Evolutionary conservation across 2,888 invertebrate genomes (phyloP).

Genomic region (Formica aserva): DNA sequence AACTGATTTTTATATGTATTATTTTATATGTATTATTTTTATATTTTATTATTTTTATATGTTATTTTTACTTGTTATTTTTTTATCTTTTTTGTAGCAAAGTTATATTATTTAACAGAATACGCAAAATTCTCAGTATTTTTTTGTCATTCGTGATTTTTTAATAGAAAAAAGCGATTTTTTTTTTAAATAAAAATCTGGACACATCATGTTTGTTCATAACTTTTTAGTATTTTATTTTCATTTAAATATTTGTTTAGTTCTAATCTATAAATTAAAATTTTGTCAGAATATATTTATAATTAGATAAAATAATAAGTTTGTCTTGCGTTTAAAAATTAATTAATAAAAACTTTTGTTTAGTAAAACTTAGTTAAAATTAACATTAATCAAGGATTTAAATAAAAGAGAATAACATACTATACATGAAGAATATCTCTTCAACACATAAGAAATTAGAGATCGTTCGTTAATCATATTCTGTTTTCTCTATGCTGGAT

Average conservation of each 20-base stretch:
- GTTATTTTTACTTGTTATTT: not conserved
- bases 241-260: not conserved
- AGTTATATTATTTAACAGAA: not conserved
- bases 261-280: not conserved
- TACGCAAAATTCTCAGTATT: not conserved
- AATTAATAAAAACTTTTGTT: not conserved
- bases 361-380: not conserved
- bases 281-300: not conserved
- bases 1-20: not conserved
- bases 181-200: not conserved
- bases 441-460: not conserved
- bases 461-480: not conserved
- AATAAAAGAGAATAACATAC: not conserved
- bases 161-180: not conserved
- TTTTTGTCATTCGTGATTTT: not conserved
- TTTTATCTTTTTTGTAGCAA: not conserved
- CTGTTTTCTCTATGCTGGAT: not conserved
- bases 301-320: conserved; percentile 6
- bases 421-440: not conserved
- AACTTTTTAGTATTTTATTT: not conserved
- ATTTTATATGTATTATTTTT: not conserved
- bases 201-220: not conserved
- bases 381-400: not conserved
- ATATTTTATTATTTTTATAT: not conserved
- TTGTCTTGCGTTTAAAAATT: not conserved